A percentile compares a stretch with the other conserved stretches of the same genome.
Evolutionary conservation across 2,888 invertebrate genomes (phyloP).

Genomic region (Acleris sparsana): DNA sequence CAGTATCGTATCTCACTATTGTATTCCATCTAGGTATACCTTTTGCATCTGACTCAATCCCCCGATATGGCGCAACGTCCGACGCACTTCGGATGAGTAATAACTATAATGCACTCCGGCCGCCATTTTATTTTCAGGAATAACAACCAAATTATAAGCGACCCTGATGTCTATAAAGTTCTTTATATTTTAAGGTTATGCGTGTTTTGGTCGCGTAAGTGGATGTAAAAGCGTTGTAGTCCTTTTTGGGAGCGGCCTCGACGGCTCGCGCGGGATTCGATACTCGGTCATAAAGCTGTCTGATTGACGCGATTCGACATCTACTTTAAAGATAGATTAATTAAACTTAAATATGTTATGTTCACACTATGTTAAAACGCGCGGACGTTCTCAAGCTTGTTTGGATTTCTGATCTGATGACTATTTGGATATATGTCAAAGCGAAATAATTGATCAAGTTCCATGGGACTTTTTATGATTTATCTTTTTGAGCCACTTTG

Average conservation of each 20-base stretch:
- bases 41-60: conserved; percentile 42
- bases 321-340: background rate
- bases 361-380: background rate
- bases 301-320: background rate
- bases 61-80: conserved; percentile 66
- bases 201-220: conserved; percentile 3
- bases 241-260: conserved; percentile 14
- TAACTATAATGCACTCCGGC: conserved; percentile 40
- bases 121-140: conserved; percentile 3
- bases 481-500: no score
- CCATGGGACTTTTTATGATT: no score
- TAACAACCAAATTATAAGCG: conserved; percentile 7
- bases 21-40: conserved; percentile 16
- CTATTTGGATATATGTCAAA: no score
- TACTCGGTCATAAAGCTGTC: background rate
- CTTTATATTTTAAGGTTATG: conserved; percentile 1
- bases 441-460: no score
- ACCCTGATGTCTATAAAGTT: conserved; percentile 6
- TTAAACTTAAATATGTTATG: background rate
- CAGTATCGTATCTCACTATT: conserved; percentile 13
- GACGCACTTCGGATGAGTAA: conserved; percentile 64
- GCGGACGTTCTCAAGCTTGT: no score
- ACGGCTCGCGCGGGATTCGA: background rate
- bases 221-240: conserved; percentile 5
- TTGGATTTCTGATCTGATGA: no score